Evolutionary conservation across 2,888 invertebrate genomes (phyloP), one percentile per base, ranked within the genome.

Genomic region (Meiosimyza platycephala): DNA sequence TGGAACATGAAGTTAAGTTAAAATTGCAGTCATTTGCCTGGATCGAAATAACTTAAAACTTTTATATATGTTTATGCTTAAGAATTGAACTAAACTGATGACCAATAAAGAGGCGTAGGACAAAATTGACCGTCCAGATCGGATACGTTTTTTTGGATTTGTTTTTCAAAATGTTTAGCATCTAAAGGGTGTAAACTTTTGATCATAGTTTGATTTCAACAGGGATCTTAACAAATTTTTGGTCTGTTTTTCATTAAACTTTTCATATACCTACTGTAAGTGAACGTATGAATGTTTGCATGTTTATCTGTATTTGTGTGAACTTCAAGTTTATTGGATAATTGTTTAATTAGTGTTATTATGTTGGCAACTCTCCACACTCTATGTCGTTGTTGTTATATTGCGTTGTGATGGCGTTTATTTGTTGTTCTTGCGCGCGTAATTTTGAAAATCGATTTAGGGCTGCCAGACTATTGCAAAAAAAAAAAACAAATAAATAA

Each of bases 361-460:
- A 69, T 51, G 62, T 52, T 69, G 69, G 60, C 51, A 51, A 69
- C 60, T 62, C 69, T 60, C 16, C 18, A 16, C 16, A 15, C 18
- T 16, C 51, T 48, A n/a, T 47, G 18, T 22, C 55, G 48, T 15
- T 47, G 48, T 55, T 48, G n/a, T n/a, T 2, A 5, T 66, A 5
- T n/a, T 66, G 28, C 40, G 1, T 13, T 16, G 40, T 40, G 16
- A 28, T 69, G n/a, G 59, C 60, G 59, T 50, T 59, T 6, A 22
- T 59, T 69, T 60, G 51, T 48, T 60, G 51, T n/a, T 15, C 18
- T 47, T 62, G 62, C 52, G 48, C 72, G 63, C 51, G 55, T 55
- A 69, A 73, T 69, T 69, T 69, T 51, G 22, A 69, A 69, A 73
- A 73, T 73, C 72, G 72, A 73, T 73, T 73, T 65, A 52, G 72